A percentile compares a stretch with the other conserved stretches of the same genome.
phyloP scores from a whole-genome alignment of 2,113 vertebrate genomes.

The Sminthopsis crassicaudata region DNA sequence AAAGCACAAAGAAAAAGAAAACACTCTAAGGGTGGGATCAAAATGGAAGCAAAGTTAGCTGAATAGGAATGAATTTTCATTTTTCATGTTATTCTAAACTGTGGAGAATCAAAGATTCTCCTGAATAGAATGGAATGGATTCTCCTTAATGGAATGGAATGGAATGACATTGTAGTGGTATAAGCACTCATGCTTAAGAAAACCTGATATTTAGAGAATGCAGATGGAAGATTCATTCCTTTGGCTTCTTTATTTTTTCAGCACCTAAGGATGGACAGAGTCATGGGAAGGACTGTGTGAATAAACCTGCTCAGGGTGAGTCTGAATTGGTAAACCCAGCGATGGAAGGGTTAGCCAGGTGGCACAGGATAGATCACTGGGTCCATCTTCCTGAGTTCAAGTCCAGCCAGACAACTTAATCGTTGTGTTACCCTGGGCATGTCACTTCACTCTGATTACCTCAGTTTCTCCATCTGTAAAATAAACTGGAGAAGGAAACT shows the following conservation, averaged over 20 bases:
- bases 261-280: not conserved
- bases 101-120: not conserved
- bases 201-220: not conserved
- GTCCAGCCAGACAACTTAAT: not conserved
- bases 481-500: not conserved
- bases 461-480: not conserved
- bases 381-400: not conserved
- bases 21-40: not conserved
- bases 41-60: not conserved
- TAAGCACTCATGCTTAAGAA: not conserved
- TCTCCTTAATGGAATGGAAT: too few species aligned
- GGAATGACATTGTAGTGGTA: not conserved
- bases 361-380: too few species aligned
- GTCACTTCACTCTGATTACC: not conserved
- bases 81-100: not conserved
- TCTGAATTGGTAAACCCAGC: constrained; percentile 6
- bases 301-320: constrained; percentile 33
- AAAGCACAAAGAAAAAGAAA: not conserved
- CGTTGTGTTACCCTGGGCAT: not conserved
- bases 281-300: fast-evolving
- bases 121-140: not conserved
- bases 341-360: not conserved
- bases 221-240: not conserved
- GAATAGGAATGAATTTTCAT: not conserved
- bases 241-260: constrained; percentile 36